These are phyloP conservation scores for Epinephelus fuscoguttatus DNA, from an alignment of 2,113 vertebrate genomes.

Conservation along the genomic window DNA sequence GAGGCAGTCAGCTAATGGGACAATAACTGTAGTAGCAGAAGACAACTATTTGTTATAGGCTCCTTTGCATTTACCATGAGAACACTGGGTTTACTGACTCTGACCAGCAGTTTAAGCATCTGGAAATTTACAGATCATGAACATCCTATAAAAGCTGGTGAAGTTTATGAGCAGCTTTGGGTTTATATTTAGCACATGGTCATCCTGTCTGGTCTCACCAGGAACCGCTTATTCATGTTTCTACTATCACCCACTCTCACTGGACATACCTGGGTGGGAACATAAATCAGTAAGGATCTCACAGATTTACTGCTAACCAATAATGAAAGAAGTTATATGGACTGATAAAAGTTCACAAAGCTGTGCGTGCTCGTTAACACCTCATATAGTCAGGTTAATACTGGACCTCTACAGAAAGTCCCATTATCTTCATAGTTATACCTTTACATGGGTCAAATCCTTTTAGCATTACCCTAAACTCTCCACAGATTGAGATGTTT, in stretches of 20 bases:
- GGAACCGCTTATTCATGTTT: background rate
- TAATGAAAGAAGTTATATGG: background rate
- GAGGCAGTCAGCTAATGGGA: background rate
- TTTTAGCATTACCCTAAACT: slow-evolving; percentile 41
- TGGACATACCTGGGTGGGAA: background rate
- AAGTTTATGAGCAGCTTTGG: background rate
- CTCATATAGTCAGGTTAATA: background rate
- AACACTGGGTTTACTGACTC: background rate
- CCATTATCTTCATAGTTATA: background rate
- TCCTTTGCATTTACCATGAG: background rate
- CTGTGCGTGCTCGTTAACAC: background rate
- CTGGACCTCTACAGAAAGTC: background rate
- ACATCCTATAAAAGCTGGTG: background rate
- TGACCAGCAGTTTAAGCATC: background rate
- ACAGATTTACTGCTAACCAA: background rate
- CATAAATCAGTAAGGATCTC: background rate
- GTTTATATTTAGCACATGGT: background rate
- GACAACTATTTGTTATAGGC: background rate
- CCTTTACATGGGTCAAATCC: slow-evolving; percentile 2
- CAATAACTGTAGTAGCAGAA: background rate
- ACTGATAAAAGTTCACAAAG: background rate
- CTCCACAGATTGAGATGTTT: slow-evolving; percentile 68
- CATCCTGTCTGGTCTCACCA: background rate
- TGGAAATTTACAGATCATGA: background rate
- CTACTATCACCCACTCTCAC: background rate